phyloP scores from a whole-genome alignment of 2,113 vertebrate genomes.

The Micronycteris hirsuta region DNA sequence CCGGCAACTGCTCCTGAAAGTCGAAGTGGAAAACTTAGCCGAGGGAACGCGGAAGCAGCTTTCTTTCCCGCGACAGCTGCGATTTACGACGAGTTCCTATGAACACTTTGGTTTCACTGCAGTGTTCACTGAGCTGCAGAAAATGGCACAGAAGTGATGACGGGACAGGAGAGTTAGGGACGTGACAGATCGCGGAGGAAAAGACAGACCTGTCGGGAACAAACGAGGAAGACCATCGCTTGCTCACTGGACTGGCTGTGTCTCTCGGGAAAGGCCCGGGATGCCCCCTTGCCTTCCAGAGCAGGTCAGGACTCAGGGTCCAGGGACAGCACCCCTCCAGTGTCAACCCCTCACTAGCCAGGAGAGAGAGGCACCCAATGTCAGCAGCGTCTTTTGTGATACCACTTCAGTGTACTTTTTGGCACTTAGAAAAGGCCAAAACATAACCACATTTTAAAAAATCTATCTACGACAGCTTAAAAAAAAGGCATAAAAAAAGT shows the following conservation, averaged over 20 bases:
- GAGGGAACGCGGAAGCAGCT: background rate
- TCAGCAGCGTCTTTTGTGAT: background rate
- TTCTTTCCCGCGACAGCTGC: background rate
- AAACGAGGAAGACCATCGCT: background rate
- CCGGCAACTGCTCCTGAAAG: conserved; percentile 92
- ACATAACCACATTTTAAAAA: background rate
- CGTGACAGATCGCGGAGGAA: background rate
- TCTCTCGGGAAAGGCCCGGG: background rate
- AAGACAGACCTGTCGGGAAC: background rate
- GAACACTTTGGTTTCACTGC: background rate
- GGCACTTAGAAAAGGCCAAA: background rate
- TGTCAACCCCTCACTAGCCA: background rate
- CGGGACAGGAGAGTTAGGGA: background rate
- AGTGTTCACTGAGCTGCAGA: background rate
- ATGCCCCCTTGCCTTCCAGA: background rate
- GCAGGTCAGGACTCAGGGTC: background rate
- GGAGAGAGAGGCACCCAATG: background rate
- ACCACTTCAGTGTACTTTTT: background rate
- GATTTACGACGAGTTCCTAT: background rate
- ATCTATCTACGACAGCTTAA: background rate
- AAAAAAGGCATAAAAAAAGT: conserved; percentile 6
- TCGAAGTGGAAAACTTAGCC: conserved; percentile 31
- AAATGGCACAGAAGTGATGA: background rate
- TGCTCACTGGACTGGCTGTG: background rate
- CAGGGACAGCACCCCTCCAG: background rate